These are phyloP conservation scores for Drosophila limbata DNA, from an alignment of 2,888 invertebrate genomes.

Conservation along the genomic window DNA sequence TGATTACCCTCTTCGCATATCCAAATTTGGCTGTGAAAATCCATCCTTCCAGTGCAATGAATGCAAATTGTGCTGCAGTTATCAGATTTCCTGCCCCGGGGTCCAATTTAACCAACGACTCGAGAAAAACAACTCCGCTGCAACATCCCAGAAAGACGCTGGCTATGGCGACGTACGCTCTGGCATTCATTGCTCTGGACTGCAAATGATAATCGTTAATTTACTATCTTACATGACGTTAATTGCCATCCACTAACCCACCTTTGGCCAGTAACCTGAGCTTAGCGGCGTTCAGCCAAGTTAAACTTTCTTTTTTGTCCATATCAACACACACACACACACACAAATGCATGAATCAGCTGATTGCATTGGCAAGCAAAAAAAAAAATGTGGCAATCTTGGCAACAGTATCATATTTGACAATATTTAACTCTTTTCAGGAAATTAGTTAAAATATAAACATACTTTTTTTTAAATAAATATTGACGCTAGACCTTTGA, in stretches of 20 bases:
- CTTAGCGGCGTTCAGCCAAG: too few species aligned
- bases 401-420: too few species aligned
- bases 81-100: constrained; percentile 97
- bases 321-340: too few species aligned
- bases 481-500: too few species aligned
- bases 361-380: too few species aligned
- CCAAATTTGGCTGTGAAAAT: constrained; percentile 94
- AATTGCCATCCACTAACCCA: constrained; percentile 3
- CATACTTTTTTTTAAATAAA: too few species aligned
- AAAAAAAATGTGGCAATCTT: too few species aligned
- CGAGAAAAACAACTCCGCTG: constrained; percentile 94
- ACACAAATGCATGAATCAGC: too few species aligned
- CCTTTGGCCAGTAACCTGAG: constrained; percentile 16
- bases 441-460: too few species aligned
- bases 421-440: too few species aligned
- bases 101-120: constrained; percentile 93
- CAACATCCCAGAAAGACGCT: constrained; percentile 95
- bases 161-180: constrained; percentile 89
- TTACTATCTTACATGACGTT: neutral
- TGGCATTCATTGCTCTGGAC: constrained; percentile 84
- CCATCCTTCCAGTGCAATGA: constrained; percentile 96
- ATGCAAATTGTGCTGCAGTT: constrained; percentile 97
- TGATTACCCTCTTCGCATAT: constrained; percentile 90
- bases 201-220: neutral
- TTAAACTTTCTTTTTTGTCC: too few species aligned